Evolutionary conservation across 2,797 vertebrate species (phyloP).

Genomic region (Okamejei kenojei): DNA sequence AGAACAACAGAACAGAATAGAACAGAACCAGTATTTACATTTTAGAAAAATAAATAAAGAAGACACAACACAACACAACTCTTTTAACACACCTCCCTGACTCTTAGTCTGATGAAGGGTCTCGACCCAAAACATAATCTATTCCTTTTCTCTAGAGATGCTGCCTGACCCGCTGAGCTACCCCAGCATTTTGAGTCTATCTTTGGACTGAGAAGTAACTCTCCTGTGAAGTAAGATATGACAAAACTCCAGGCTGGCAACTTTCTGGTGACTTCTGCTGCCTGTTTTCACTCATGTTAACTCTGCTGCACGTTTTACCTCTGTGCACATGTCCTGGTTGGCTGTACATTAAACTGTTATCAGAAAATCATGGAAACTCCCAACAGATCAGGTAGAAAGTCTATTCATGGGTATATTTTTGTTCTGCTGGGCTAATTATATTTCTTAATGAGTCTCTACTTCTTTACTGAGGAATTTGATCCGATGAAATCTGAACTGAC

Average conservation of each 20-base stretch:
- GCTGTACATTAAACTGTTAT: no score
- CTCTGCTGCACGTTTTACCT: not conserved
- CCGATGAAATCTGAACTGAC: not conserved
- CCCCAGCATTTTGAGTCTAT: no score
- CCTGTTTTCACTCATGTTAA: not conserved
- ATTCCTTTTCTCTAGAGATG: no score
- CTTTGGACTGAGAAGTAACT: no score
- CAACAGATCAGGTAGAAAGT: not conserved
- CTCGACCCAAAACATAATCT: no score
- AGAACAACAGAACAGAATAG: no score
- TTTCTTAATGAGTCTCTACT: not conserved
- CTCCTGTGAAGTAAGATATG: not conserved
- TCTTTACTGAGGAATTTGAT: not conserved
- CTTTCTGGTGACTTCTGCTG: not conserved
- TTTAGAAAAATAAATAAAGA: no score
- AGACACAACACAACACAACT: no score
- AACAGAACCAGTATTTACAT: no score
- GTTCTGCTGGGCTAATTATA: not conserved
- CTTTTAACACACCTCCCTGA: no score
- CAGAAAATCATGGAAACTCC: not conserved
- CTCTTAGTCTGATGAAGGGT: no score
- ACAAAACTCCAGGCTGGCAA: not conserved
- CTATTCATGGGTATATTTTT: not conserved
- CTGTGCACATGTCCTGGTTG: not conserved
- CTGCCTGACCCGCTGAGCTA: no score